phyloP scores from a whole-genome alignment of 2,797 vertebrate species.

The Falco biarmicus region DNA sequence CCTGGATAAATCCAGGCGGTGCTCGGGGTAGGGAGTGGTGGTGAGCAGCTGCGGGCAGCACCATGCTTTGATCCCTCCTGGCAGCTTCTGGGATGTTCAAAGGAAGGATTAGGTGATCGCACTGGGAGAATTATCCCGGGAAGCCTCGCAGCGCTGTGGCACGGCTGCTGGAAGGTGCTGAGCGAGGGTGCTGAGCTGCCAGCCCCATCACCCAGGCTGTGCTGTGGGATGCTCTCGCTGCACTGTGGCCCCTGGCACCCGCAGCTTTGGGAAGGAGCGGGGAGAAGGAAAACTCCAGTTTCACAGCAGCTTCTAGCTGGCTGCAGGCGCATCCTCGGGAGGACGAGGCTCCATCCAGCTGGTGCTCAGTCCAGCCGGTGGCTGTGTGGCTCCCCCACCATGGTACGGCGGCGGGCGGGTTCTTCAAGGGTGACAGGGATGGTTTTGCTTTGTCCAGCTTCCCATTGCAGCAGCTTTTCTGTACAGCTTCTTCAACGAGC shows the following conservation, averaged over 20 bases:
- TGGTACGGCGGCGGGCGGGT: neutral
- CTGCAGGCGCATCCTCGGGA: neutral
- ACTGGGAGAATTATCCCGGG: neutral
- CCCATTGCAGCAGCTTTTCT: neutral
- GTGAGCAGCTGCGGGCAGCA: neutral
- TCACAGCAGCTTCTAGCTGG: neutral
- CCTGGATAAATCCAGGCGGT: neutral
- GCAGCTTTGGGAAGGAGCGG: neutral
- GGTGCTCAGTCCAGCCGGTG: fast-evolving
- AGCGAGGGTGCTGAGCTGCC: fast-evolving
- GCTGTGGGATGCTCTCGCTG: neutral
- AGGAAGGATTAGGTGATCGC: neutral
- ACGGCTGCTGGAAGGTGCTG: neutral
- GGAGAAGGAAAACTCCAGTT: neutral
- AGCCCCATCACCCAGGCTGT: fast-evolving
- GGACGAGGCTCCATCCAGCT: neutral
- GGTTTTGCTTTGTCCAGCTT: neutral
- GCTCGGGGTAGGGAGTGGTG: neutral
- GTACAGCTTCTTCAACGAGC: too few species aligned
- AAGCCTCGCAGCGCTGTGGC: fast-evolving
- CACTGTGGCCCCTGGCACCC: fast-evolving
- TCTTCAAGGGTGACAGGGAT: neutral
- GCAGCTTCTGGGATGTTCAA: neutral
- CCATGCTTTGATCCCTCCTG: fast-evolving
- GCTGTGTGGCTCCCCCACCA: neutral